Evolutionary conservation across 2,113 vertebrate genomes (phyloP), one percentile per base, ranked within the genome.

Genomic region (Recurvirostra avosetta): DNA sequence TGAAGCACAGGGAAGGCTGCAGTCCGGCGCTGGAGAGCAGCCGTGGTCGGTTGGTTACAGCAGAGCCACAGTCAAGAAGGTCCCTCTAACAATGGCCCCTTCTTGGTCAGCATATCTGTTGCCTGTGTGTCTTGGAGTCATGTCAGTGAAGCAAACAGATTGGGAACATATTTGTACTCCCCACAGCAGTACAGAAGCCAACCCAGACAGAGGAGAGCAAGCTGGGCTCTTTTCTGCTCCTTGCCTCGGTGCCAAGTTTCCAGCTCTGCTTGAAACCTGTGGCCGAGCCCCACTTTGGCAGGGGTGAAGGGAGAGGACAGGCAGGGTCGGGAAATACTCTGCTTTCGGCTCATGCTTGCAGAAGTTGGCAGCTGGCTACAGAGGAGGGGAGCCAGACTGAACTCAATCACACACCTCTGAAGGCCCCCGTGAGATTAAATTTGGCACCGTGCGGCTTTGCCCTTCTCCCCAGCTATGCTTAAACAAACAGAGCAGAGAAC

Each of bases 91-190:
- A 97, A 95, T 92, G 92, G 97, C 88, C 95, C 92, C 94, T 96
- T 96, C 96, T 96, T 70, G 94, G 83, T 81, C 93, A 92, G 77
- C 15, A 19, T 67, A 1, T 91, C 92, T 92, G 96, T 17, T 92
- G 63, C 56, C 88, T 92, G 92, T 36, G 83, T 96, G 97, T 41
- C 91, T 92, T 81, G 96, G 96, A 96, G 95, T 8, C 79, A 26
- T 7, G 83, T 86, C 96, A 95, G 88, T 0, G 16, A 53, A 63
- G 65, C 92, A 72, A 96, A 93, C 96, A 96, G 97, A 83, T 88
- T 93, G 92, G 88, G 95, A 96, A 74, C 96, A 84, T 77, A 94
- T 96, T 96, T 91, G 94, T 86, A 23, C 94, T 97, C 92, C 96
- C 79, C 53, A 52, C 90, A 96, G 96, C 96, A 85, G 73, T 5